Conservation (phyloP, 2,113 vertebrate species). For the Eolophus roseicapilla region DNA sequence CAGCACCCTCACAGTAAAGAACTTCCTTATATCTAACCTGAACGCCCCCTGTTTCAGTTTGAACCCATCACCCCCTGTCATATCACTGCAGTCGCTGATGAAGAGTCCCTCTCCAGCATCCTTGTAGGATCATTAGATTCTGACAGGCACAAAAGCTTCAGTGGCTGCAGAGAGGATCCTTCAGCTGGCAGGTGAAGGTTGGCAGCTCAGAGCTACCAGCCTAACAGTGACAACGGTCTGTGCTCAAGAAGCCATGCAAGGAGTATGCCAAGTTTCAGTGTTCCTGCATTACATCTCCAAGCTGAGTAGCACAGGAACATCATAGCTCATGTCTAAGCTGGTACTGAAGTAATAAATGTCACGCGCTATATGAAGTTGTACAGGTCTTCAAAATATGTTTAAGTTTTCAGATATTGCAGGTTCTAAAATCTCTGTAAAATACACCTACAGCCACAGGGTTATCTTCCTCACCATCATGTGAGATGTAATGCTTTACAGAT, state of each 20-base stretch:
- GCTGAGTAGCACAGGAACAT: background rate
- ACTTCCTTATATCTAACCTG: background rate
- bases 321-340: background rate
- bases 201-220: background rate
- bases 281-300: background rate
- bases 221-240: background rate
- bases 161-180: background rate
- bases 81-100: background rate
- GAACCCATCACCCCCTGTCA: background rate
- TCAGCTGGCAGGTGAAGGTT: background rate
- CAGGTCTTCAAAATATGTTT: background rate
- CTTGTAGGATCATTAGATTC: background rate
- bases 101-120: background rate
- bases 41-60: no score
- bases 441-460: background rate
- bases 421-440: background rate
- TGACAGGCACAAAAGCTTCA: background rate
- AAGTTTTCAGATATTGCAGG: background rate
- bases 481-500: background rate
- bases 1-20: background rate
- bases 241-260: background rate
- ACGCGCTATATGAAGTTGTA: background rate
- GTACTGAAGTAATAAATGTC: background rate
- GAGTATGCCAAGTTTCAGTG: background rate
- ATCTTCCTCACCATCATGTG: background rate